Evolutionary conservation across 2,113 vertebrate species (phyloP).

Genomic region (Myocastor coypus): DNA sequence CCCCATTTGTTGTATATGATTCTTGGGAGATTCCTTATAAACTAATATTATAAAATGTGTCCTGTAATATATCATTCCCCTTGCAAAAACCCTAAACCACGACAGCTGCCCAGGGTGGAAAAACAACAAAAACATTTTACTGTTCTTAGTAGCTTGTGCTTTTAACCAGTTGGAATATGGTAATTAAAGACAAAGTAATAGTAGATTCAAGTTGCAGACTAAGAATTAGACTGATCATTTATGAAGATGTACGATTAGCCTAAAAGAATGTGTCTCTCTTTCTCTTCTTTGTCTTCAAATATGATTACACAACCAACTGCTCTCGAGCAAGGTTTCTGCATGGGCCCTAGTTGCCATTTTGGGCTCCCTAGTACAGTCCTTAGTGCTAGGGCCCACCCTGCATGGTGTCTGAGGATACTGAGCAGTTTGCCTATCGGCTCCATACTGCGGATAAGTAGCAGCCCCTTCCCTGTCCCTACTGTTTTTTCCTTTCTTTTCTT

Average conservation of each 20-base stretch:
- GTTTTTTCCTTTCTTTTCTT: background rate
- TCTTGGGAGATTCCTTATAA: too few relatives aligned
- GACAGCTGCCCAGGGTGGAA: background rate
- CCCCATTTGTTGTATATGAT: too few relatives aligned
- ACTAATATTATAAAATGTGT: too few relatives aligned
- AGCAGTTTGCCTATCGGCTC: background rate
- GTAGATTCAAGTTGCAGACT: background rate
- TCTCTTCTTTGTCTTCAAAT: background rate
- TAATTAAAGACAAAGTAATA: conserved; percentile 37
- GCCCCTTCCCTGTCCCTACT: background rate
- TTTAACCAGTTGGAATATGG: conserved; percentile 21
- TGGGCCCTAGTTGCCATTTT: background rate
- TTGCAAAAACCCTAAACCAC: too few relatives aligned
- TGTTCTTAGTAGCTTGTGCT: background rate
- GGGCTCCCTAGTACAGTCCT: background rate
- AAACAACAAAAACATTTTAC: background rate
- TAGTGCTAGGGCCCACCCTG: background rate
- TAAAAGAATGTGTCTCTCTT: background rate
- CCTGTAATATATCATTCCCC: too few relatives aligned
- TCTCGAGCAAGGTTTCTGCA: background rate
- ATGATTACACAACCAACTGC: background rate
- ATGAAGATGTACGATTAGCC: conserved; percentile 20
- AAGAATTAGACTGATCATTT: background rate
- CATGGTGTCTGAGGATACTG: background rate
- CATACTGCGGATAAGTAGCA: background rate